Conservation (phyloP, 1,140 invertebrate species). For the Drosophila micromelanica region DNA sequence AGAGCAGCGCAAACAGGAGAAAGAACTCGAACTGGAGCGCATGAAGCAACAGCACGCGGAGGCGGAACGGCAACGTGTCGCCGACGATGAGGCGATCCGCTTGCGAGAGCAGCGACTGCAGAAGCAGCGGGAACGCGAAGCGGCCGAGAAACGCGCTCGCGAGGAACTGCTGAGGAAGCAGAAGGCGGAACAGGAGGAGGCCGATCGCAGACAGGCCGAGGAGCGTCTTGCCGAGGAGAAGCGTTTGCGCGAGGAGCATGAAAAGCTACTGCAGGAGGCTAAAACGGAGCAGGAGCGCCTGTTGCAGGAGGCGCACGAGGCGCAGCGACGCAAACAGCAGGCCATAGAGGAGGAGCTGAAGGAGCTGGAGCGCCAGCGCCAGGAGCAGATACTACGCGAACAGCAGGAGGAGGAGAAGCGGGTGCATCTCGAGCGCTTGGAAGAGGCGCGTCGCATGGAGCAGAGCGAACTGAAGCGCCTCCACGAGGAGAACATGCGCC, state of each 20-base stretch:
- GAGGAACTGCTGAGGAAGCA: constrained; percentile 61
- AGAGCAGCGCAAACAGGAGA: constrained; percentile 21
- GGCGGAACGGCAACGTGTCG: constrained; percentile 41
- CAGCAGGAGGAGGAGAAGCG: constrained; percentile 76
- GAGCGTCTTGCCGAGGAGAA: constrained; percentile 61
- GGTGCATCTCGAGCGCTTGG: constrained; percentile 51
- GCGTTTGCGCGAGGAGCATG: constrained; percentile 61
- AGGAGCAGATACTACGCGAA: constrained; percentile 59
- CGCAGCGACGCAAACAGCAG: constrained; percentile 63
- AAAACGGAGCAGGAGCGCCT: constrained; percentile 66
- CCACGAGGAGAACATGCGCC: constrained; percentile 63
- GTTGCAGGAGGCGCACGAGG: constrained; percentile 69
- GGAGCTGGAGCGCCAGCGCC: constrained; percentile 65
- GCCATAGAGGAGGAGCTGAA: constrained; percentile 53
- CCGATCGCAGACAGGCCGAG: constrained; percentile 46
- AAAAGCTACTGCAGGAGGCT: constrained; percentile 52
- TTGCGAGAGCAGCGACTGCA: constrained; percentile 52
- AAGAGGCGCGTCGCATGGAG: constrained; percentile 65
- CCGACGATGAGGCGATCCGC: constrained; percentile 55
- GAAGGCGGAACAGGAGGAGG: constrained; percentile 54
- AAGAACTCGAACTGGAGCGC: constrained; percentile 42
- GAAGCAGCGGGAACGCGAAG: constrained; percentile 61
- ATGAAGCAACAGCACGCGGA: constrained; percentile 55
- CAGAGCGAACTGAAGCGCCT: constrained; percentile 63
- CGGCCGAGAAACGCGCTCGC: constrained; percentile 36